Evolutionary conservation across 2,113 vertebrate genomes (phyloP).

Genomic region (Bombycilla garrulus): DNA sequence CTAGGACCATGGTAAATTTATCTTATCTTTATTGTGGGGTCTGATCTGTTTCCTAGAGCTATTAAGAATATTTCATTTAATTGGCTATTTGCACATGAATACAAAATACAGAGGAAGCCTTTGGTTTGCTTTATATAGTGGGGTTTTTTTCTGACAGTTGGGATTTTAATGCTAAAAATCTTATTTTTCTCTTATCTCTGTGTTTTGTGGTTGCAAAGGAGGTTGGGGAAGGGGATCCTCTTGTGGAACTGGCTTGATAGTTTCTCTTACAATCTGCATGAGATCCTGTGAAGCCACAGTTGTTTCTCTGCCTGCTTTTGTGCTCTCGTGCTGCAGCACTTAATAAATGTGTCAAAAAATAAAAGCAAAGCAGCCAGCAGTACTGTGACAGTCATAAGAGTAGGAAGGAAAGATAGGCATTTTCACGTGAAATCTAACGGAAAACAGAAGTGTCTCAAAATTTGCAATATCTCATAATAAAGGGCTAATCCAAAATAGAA

Average conservation of each 20-base stretch:
- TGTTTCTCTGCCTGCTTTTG: background rate
- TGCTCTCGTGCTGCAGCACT: background rate
- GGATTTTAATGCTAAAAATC: background rate
- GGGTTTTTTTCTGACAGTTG: background rate
- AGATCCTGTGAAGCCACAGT: background rate
- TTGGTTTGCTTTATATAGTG: background rate
- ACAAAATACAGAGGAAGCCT: background rate
- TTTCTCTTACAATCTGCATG: background rate
- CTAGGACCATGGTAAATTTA: background rate
- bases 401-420: background rate
- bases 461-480: background rate
- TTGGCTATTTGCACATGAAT: background rate
- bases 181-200: background rate
- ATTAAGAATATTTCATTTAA: background rate
- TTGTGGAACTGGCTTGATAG: background rate
- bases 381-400: fast-evolving
- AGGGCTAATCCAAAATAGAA: background rate
- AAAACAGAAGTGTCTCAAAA: background rate
- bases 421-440: background rate
- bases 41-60: background rate
- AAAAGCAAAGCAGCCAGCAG: background rate
- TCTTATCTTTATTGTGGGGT: background rate
- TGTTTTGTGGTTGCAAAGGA: background rate
- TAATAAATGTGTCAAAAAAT: background rate
- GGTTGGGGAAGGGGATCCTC: background rate